These are phyloP conservation scores for Columba janthina DNA, from an alignment of 2,113 vertebrate species.

Conservation along the genomic window DNA sequence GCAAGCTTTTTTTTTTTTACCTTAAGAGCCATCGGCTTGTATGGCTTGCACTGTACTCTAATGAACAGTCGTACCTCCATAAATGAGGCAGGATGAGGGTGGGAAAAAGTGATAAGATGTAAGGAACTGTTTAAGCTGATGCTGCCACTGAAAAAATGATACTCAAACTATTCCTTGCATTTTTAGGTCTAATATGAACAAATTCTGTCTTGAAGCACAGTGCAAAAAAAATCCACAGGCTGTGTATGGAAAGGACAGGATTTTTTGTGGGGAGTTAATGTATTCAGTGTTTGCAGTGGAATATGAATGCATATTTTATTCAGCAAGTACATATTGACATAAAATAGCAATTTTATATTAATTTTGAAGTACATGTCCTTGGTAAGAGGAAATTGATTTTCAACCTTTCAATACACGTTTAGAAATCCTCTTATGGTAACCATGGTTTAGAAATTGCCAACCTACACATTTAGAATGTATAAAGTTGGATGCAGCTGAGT, in stretches of 20 bases:
- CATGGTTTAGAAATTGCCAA: not conserved
- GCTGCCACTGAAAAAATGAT: not conserved
- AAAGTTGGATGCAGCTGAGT: not conserved
- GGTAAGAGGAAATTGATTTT: constrained; percentile 31
- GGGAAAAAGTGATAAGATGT: not conserved
- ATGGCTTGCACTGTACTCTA: not conserved
- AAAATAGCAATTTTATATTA: not conserved
- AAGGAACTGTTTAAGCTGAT: not conserved
- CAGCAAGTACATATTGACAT: not conserved
- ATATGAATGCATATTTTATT: constrained; percentile 28
- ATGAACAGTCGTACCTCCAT: accelerated
- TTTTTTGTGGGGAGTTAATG: not conserved
- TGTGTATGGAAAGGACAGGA: not conserved
- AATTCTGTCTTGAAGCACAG: not conserved
- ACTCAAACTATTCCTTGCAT: not conserved
- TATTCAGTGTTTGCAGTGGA: not conserved
- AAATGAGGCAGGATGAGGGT: not conserved
- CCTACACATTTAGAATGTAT: not conserved
- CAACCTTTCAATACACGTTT: not conserved
- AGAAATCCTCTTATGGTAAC: not conserved
- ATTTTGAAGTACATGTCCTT: not conserved
- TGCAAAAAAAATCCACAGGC: no score
- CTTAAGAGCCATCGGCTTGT: not conserved
- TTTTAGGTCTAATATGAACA: not conserved
- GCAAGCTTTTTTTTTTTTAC: not conserved